Conservation (phyloP, 2,113 vertebrate genomes). For the Passer montanus region DNA sequence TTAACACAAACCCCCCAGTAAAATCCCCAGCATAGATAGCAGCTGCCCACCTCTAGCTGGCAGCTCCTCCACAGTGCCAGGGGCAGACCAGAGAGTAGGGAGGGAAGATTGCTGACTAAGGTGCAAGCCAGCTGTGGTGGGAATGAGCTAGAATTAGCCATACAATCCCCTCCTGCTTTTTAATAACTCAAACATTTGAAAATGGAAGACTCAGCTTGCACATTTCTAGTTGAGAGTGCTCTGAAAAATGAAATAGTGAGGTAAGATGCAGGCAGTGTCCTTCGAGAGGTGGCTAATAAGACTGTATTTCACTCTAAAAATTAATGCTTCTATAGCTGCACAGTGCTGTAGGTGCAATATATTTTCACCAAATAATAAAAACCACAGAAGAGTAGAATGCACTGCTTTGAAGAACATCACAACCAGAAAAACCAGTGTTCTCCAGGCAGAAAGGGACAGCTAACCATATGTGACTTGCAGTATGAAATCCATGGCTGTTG, state of each 20-base stretch:
- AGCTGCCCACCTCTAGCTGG: accelerated
- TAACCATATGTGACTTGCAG: background rate
- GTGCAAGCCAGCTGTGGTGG: background rate
- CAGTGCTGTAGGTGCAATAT: background rate
- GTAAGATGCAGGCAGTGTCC: background rate
- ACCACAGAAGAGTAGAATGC: background rate
- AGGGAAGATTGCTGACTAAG: background rate
- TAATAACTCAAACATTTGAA: background rate
- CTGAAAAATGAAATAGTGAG: background rate
- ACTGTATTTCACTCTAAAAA: background rate
- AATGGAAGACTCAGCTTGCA: background rate
- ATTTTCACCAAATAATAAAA: background rate
- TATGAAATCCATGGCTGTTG: background rate
- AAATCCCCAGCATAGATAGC: background rate
- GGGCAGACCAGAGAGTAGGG: background rate
- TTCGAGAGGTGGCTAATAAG: background rate
- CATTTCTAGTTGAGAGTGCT: background rate
- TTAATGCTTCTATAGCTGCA: background rate
- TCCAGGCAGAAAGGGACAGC: background rate
- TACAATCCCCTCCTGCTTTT: background rate
- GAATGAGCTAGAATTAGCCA: background rate
- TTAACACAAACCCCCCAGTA: background rate
- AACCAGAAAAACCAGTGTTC: background rate
- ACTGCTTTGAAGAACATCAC: background rate
- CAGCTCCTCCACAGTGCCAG: background rate